A percentile compares a stretch with the other conserved stretches of the same genome.
These are phyloP conservation scores for Halocynthia aurantium DNA, from an alignment of 23 tunicate genomes.

Conservation along the genomic window DNA sequence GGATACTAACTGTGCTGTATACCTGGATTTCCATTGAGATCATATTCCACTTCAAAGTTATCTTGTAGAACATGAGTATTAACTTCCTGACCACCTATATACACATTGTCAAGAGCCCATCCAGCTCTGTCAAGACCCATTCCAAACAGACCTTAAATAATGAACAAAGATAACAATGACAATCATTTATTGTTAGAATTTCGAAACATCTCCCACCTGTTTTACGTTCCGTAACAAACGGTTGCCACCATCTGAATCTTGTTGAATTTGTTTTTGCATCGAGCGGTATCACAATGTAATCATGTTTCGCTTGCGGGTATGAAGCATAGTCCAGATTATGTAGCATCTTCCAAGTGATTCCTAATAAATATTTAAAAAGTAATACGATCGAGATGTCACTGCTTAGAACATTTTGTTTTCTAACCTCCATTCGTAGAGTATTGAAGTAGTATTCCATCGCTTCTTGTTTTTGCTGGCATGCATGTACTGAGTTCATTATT, in stretches of 20 bases:
- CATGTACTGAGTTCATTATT: conserved; percentile 2
- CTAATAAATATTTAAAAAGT: conserved; percentile 23
- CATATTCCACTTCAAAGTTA: conserved; percentile 20
- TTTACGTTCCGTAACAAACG: conserved; percentile 26
- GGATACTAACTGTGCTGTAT: background rate
- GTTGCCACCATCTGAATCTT: conserved; percentile 84
- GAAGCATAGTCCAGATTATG: conserved; percentile 54
- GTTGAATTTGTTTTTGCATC: conserved; percentile 66
- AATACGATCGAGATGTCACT: background rate
- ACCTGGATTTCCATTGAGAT: background rate
- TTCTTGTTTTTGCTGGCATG: conserved; percentile 29
- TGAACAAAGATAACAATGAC: too few species aligned
- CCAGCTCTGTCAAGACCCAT: conserved; percentile 66
- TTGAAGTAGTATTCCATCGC: conserved; percentile 66
- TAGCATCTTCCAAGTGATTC: conserved; percentile 65
- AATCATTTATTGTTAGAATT: background rate
- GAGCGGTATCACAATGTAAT: conserved; percentile 58
- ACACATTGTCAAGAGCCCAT: conserved; percentile 83
- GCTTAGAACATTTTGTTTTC: background rate
- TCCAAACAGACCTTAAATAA: conserved; percentile 36
- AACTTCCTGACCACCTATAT: conserved; percentile 84
- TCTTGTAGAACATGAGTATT: conserved; percentile 37
- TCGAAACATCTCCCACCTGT: conserved; percentile 30
- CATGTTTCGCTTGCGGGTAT: conserved; percentile 15
- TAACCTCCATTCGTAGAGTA: conserved; percentile 87